A percentile compares a stretch with the other conserved stretches of the same genome.
These are phyloP conservation scores for Lasius fuliginosus DNA, from an alignment of 2,888 invertebrate genomes.

Conservation along the genomic window DNA sequence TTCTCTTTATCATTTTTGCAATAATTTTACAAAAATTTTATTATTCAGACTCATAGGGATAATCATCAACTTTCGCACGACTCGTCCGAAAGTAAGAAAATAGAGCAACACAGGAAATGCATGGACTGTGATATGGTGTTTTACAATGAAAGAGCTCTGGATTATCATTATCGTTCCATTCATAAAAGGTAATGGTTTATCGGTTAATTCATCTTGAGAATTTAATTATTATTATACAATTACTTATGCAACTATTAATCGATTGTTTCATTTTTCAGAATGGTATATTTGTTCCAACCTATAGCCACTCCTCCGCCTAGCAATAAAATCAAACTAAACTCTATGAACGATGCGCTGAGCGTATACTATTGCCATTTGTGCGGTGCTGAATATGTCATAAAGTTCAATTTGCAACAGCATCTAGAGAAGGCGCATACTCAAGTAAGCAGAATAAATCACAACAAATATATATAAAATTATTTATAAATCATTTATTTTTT, in stretches of 20 bases:
- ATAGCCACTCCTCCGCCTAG: conserved; percentile 87
- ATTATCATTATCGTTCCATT: conserved; percentile 88
- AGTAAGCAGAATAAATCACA: conserved; percentile 68
- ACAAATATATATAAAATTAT: background rate
- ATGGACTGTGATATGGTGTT: conserved; percentile 88
- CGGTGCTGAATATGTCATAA: conserved; percentile 90
- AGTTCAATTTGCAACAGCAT: conserved; percentile 89
- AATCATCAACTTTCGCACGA: conserved; percentile 88
- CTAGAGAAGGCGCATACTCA: conserved; percentile 82
- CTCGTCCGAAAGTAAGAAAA: conserved; percentile 77
- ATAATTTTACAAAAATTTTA: conserved; percentile 35
- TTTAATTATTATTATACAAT: background rate
- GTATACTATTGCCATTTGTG: conserved; percentile 89
- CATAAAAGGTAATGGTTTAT: conserved; percentile 85
- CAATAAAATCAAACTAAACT: conserved; percentile 87
- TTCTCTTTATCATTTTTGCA: conserved; percentile 7
- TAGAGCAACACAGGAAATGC: conserved; percentile 85
- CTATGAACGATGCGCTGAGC: conserved; percentile 87
- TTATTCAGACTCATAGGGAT: conserved; percentile 88
- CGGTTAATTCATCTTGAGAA: background rate
- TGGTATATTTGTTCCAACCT: conserved; percentile 86
- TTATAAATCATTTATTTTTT: conserved; percentile 11
- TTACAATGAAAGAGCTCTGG: conserved; percentile 87
- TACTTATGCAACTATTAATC: conserved; percentile 13
- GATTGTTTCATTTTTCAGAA: conserved; percentile 77